These are phyloP conservation scores for Kryptolebias marmoratus DNA, from an alignment of 2,113 vertebrate species.

Conservation along the genomic window DNA sequence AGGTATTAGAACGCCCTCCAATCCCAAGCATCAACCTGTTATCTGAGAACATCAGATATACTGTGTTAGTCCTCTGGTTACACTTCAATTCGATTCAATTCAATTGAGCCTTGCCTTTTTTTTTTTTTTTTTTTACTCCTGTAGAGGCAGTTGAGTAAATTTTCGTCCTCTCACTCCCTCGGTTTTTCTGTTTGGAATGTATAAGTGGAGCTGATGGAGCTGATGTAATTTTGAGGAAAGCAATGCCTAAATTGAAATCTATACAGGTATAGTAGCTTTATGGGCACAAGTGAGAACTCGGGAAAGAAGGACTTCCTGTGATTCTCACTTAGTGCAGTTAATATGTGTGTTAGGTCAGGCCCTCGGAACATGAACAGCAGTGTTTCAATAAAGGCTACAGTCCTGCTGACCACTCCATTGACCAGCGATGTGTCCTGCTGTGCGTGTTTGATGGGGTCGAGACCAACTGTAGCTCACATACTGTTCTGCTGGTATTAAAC, in stretches of 20 bases:
- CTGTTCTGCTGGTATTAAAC: conserved; percentile 65
- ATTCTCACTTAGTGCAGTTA: conserved; percentile 61
- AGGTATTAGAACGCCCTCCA: conserved; percentile 74
- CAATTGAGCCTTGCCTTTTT: conserved; percentile 62
- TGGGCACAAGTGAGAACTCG: conserved; percentile 2
- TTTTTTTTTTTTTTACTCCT: conserved; percentile 45
- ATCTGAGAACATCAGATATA: conserved; percentile 80
- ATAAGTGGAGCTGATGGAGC: conserved; percentile 60
- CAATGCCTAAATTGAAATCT: conserved; percentile 59
- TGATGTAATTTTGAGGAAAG: conserved; percentile 58
- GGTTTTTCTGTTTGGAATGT: conserved; percentile 59
- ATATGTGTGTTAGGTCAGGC: conserved; percentile 55
- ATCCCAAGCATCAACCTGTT: conserved; percentile 71
- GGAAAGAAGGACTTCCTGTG: conserved; percentile 40
- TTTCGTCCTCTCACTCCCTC: conserved; percentile 47
- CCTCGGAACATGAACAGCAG: conserved; percentile 49
- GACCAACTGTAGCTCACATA: conserved; percentile 64
- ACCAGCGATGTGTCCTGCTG: conserved; percentile 59
- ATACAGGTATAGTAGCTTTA: conserved; percentile 31
- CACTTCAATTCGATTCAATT: conserved; percentile 79
- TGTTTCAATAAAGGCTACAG: conserved; percentile 65
- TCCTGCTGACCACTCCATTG: conserved; percentile 65
- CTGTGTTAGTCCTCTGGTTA: conserved; percentile 77
- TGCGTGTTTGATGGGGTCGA: conserved; percentile 71
- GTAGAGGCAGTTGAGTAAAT: conserved; percentile 67